Conservation (phyloP, 1,140 invertebrate genomes). For the Sitophilus oryzae region DNA sequence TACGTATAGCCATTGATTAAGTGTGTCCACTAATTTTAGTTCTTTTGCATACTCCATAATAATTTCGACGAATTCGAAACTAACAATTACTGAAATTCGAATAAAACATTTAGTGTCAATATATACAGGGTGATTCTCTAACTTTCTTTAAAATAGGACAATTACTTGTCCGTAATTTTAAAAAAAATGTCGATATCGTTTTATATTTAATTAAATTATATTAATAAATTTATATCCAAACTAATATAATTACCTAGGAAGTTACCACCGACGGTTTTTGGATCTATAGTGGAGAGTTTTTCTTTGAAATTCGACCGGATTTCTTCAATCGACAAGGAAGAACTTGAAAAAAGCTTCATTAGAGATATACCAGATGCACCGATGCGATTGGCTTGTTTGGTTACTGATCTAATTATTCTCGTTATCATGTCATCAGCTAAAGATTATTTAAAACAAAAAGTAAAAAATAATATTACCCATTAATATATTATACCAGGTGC, state of each 20-base stretch:
- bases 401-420: conserved; percentile 53
- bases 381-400: conserved; percentile 45
- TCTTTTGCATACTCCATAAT: conserved; percentile 64
- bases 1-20: conserved; percentile 74
- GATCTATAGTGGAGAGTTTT: conserved; percentile 48
- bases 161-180: too few species aligned
- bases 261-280: conserved; percentile 46
- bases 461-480: not conserved
- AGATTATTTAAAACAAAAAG: conserved; percentile 12
- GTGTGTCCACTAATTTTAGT: conserved; percentile 58
- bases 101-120: too few species aligned
- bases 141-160: too few species aligned
- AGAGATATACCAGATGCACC: conserved; percentile 50
- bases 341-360: conserved; percentile 50
- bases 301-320: conserved; percentile 48
- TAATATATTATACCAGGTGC: not conserved
- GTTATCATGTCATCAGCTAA: conserved; percentile 56
- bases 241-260: conserved; percentile 28
- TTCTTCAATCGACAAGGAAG: conserved; percentile 42
- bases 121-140: too few species aligned
- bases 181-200: too few species aligned
- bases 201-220: too few species aligned
- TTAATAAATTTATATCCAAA: too few species aligned
- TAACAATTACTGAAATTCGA: conserved; percentile 42
- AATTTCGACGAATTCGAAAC: conserved; percentile 45